Percentiles rank a stretch among this genome's conserved stretches.
Conservation (phyloP, 2,888 invertebrate species). For the Cryptus armator region DNA sequence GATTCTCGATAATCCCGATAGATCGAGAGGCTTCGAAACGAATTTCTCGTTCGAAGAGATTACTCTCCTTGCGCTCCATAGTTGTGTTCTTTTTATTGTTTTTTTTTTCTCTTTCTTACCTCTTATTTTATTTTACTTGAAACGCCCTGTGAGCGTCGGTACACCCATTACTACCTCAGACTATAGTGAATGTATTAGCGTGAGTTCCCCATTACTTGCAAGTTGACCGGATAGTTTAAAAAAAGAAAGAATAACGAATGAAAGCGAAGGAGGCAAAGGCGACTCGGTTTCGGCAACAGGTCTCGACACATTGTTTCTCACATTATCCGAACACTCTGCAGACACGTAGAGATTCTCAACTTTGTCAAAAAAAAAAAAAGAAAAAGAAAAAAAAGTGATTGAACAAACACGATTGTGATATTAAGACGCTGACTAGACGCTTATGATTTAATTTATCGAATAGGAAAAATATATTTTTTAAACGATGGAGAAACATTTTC, state of each 20-base stretch:
- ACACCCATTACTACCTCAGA: conserved; percentile 16
- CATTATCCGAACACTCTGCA: conserved; percentile 6
- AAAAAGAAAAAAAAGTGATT: conserved; percentile 45
- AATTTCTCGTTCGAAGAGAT: too few relatives aligned
- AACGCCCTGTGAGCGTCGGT: background rate
- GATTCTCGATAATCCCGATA: background rate
- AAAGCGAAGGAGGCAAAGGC: conserved; percentile 28
- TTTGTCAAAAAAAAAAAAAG: conserved; percentile 6
- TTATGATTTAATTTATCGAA: conserved; percentile 58
- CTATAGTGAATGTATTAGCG: conserved; percentile 33
- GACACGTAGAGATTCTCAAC: conserved; percentile 25
- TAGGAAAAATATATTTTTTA: conserved; percentile 73
- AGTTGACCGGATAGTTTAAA: background rate
- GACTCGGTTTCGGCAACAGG: conserved; percentile 2
- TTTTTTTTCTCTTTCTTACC: too few relatives aligned
- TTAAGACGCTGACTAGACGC: conserved; percentile 66
- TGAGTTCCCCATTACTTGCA: conserved; percentile 7
- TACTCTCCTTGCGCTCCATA: too few relatives aligned
- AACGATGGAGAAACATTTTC: conserved; percentile 66
- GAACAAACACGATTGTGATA: conserved; percentile 73
- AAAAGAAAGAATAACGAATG: conserved; percentile 37
- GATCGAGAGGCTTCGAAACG: background rate
- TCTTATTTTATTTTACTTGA: background rate
- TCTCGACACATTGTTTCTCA: conserved; percentile 21
- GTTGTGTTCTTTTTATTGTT: too few relatives aligned